Base-by-base conservation (phyloP, 2,888 invertebrate genomes). In the Plagodis dolabraria region DNA sequence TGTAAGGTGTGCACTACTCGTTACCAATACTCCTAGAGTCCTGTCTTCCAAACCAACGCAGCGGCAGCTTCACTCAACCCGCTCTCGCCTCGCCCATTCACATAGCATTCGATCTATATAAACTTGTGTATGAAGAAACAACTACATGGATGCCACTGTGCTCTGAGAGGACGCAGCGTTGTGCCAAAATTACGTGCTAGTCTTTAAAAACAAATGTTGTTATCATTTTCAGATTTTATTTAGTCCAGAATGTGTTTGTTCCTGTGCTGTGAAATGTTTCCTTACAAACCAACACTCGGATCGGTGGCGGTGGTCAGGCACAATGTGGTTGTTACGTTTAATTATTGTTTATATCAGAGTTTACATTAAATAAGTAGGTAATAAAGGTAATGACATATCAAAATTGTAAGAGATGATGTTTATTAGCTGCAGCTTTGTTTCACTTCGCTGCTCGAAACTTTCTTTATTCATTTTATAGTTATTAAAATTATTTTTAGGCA, bases 121-220 rank as follows among this genome's bases (percentile, higher is more conserved):
- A 77, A 72, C 72, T 72, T 68, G 73, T 82, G 79, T 83, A 79
- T 82, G 81, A 79, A 83, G 40, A 84, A 89, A 88, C 89, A 87
- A 90, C 22, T 22, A 22, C 90, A 88, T 87, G 83, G 83, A 88
- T 83, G 87, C 88, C 89, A 77, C 87, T 87, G 89, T 80, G 84
- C 83, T 78, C 79, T 70, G 79, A 65, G 73, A 69, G 76, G 80
- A 83, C 85, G 83, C 88, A 87, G 91, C 84, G 87, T 89, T 89
- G 92, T 92, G 92, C 92, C 92, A 92, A 92, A 92, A 92, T 92
- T 91, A 87, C 82, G 89, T 92, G 84, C 92, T 92, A 92, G 92
- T 92, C 92, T 88, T 85, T 82, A 83, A 84, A 89, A 82, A 80
- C 86, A 89, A 89, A 88, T 86, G 87, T 90, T 92, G 90, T 92